Base-by-base conservation (phyloP, 2,797 vertebrate species). In the Peromyscus attwateri region DNA sequence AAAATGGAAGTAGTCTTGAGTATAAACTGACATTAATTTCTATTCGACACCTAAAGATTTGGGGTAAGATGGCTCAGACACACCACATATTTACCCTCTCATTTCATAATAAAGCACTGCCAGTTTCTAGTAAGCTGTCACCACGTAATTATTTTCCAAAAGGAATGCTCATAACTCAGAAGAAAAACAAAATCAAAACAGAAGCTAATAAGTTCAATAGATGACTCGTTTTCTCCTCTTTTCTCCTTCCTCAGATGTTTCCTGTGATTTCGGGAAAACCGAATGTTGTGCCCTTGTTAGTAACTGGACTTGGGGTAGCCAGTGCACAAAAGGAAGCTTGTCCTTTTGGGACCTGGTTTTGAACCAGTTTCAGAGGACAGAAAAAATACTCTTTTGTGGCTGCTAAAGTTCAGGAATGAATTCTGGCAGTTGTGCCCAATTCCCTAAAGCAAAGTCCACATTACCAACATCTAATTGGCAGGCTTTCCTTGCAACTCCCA, bases 381-480 rank as follows among this genome's bases (percentile, higher is more conserved):
- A 98, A 98, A 87, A 99, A 99, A 98, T 98, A 98, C 98, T 98
- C 98, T 98, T 98, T 99, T 99, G 98, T 98, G 98, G 98, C 97
- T 97, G 98, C 93, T 98, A 97, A 98, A 98, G 98, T 98, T 98
- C 98, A 98, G 98, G 98, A 98, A 99, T 98, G 98, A 98, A 98
- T 98, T 98, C 98, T 98, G 98, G 98, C 98, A 98, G 97, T 95
- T 97, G 98, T 97, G 97, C 94, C 95, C 98, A 98, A 98, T 97
- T 98, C 98, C 98, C 98, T 98, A 97, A 98, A 97, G 98, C 96
- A 97, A 97, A 97, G 96, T 97, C 98, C 98, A 98, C 95, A 85
- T 98, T 98, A 98, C 98, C 97, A 97, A 93, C 98, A 94, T 98
- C 97, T 97, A 98, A 98, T 97, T 98, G 98, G 98, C 98, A 98